phyloP scores from a whole-genome alignment of 2,888 invertebrate species.

The Andrena praecox region DNA sequence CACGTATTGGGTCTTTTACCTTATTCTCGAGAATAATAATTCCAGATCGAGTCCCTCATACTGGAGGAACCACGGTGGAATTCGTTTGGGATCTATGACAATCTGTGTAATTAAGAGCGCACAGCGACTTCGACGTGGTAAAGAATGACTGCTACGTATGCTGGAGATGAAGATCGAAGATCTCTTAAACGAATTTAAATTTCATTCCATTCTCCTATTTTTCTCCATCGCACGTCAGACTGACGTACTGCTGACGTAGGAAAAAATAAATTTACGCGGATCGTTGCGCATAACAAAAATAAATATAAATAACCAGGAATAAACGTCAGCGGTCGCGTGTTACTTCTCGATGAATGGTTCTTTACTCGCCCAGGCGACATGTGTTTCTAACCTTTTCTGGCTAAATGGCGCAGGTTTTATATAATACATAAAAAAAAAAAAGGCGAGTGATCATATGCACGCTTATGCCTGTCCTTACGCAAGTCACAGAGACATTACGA shows the following conservation, averaged over 20 bases:
- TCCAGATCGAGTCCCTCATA: not conserved
- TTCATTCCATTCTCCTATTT: not conserved
- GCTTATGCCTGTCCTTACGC: too few relatives aligned
- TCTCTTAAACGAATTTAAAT: constrained; percentile 1
- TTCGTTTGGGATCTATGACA: too few relatives aligned
- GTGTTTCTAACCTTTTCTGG: constrained; percentile 33
- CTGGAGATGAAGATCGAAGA: not conserved
- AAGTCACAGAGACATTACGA: too few relatives aligned
- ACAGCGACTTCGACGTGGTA: too few relatives aligned
- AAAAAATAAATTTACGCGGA: constrained; percentile 47
- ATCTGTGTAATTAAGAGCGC: too few relatives aligned
- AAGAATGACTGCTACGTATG: too few relatives aligned
- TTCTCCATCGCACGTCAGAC: not conserved
- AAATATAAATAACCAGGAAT: constrained; percentile 56
- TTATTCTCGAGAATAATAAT: not conserved
- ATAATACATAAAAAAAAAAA: not conserved
- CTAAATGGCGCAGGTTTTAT: constrained; percentile 25
- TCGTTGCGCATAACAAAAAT: constrained; percentile 46
- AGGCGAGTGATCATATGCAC: too few relatives aligned
- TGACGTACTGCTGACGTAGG: constrained; percentile 26
- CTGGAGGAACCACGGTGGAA: too few relatives aligned
- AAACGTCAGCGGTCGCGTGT: constrained; percentile 57
- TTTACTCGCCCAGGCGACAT: constrained; percentile 1
- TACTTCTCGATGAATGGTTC: constrained; percentile 37
- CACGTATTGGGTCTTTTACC: too few relatives aligned